Evolutionary conservation across 2,797 vertebrate species (phyloP).

Genomic region (Enteromius viviparus): DNA sequence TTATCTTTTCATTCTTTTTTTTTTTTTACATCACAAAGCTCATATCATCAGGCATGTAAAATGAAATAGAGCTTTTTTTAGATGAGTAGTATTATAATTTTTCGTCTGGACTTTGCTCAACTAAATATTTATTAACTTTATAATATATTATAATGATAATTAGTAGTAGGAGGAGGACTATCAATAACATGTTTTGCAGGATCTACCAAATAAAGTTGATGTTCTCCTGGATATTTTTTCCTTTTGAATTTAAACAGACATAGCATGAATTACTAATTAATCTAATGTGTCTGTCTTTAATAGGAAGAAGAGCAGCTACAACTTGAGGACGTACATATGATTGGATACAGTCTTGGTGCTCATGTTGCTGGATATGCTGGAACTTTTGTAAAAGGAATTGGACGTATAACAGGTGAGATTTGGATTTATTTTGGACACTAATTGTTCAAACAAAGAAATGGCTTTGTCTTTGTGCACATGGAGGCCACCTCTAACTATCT

Average conservation of each 20-base stretch:
- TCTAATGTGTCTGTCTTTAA: conserved; percentile 17
- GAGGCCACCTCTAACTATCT: neutral
- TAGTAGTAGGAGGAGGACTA: neutral
- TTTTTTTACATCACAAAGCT: conserved; percentile 2
- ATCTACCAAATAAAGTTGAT: neutral
- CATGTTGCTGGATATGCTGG: conserved; percentile 93
- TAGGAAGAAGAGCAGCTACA: conserved; percentile 84
- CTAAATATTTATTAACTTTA: neutral
- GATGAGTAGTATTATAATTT: neutral
- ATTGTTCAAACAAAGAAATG: neutral
- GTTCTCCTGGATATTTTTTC: too few species aligned
- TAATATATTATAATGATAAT: too few species aligned
- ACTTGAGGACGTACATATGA: conserved; percentile 87
- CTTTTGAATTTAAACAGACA: neutral
- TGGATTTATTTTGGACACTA: neutral
- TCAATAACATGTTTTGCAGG: neutral
- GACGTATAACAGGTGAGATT: conserved; percentile 90
- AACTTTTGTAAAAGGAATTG: conserved; percentile 83
- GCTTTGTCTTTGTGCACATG: neutral
- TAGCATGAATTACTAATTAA: neutral
- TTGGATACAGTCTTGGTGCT: conserved; percentile 96
- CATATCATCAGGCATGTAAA: neutral
- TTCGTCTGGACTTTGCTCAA: neutral
- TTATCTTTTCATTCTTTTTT: neutral
- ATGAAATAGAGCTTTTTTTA: neutral